Percentiles rank a stretch among this genome's conserved stretches.
Conservation (phyloP, 2,113 vertebrate species). For the Platysteira castanea region DNA sequence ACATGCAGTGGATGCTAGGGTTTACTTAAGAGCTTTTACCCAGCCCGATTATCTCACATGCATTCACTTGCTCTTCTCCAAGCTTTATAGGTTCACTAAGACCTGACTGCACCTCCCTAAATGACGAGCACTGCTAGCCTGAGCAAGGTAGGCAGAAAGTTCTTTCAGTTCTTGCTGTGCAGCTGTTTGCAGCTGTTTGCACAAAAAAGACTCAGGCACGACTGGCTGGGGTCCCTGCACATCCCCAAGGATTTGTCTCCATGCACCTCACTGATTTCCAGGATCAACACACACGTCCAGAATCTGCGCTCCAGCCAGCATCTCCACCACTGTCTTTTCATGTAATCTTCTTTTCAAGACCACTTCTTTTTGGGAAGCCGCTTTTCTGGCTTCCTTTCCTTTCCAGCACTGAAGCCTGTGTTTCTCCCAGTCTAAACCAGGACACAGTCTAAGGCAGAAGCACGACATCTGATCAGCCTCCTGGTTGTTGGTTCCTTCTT, state of each 20-base stretch:
- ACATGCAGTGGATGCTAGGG: background rate
- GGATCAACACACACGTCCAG: background rate
- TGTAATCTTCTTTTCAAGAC: background rate
- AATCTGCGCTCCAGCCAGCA: background rate
- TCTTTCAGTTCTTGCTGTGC: background rate
- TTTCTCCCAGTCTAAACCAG: background rate
- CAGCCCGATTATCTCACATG: background rate
- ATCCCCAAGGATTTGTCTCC: background rate
- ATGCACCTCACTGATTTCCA: background rate
- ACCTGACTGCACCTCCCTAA: background rate
- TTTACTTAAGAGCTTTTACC: background rate
- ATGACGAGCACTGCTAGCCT: background rate
- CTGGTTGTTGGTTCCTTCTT: background rate
- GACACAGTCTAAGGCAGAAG: background rate
- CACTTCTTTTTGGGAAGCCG: background rate
- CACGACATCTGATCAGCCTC: background rate
- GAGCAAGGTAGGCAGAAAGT: background rate
- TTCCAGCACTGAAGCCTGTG: background rate
- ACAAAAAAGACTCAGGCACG: rapidly evolving
- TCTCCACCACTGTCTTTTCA: background rate
- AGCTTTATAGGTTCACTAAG: background rate
- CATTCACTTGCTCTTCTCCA: background rate
- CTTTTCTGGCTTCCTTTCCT: background rate
- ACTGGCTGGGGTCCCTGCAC: background rate
- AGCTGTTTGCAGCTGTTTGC: background rate